Evolutionary conservation across 2,797 vertebrate species (phyloP).

Genomic region (Alosa sapidissima): DNA sequence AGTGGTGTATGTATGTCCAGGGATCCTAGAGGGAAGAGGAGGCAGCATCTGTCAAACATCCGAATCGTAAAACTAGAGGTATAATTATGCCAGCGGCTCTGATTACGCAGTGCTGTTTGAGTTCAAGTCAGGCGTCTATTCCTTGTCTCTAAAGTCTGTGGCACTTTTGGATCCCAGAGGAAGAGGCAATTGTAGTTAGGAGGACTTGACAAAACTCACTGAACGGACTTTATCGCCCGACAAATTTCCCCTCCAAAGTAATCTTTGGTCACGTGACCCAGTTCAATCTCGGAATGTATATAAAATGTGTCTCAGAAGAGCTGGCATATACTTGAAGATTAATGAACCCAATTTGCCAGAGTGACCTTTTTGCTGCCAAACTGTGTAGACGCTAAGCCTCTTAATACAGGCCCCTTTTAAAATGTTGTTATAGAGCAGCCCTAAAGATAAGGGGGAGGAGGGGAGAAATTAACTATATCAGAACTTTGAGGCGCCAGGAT

Average conservation of each 20-base stretch:
- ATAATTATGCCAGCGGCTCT: conserved; percentile 8
- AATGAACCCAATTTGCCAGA: conserved; percentile 84
- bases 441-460: conserved; percentile 63
- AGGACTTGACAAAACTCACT: conserved; percentile 62
- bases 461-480: conserved; percentile 61
- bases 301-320: conserved; percentile 71
- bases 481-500: conserved; percentile 62
- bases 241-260: conserved; percentile 65
- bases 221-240: conserved; percentile 70
- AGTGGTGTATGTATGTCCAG: conserved; percentile 32
- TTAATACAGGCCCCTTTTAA: conserved; percentile 72
- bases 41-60: conserved; percentile 51
- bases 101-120: conserved; percentile 50
- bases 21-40: conserved; percentile 40
- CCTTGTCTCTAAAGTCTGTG: not conserved
- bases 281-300: conserved; percentile 75
- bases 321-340: conserved; percentile 77
- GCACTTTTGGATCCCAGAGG: conserved; percentile 62
- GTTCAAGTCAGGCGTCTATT: conserved; percentile 48
- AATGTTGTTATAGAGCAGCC: conserved; percentile 68
- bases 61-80: conserved; percentile 39
- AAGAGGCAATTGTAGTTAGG: conserved; percentile 69
- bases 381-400: conserved; percentile 72
- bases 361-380: conserved; percentile 80
- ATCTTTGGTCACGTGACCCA: conserved; percentile 68